phyloP scores from a whole-genome alignment of 2,797 vertebrate genomes.

The Gymnoscopelus microlampas region DNA sequence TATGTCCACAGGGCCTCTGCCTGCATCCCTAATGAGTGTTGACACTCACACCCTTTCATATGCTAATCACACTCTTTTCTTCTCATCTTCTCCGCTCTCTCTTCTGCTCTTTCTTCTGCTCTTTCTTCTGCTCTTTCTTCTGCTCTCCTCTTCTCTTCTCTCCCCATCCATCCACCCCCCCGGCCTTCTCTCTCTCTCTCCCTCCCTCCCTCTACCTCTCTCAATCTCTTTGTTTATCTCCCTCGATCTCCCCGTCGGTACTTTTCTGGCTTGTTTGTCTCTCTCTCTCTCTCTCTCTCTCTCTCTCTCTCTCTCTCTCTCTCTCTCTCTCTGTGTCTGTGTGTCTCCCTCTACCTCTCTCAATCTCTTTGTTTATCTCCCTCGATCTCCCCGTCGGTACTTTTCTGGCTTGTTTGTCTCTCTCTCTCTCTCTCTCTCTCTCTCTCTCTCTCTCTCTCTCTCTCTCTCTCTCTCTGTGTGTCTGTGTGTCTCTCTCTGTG shows the following conservation, averaged over 20 bases:
- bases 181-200: background rate
- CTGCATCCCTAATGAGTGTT: no score
- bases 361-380: conserved; percentile 11
- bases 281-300: background rate
- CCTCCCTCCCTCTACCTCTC: conserved; percentile 3
- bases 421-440: background rate
- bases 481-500: conserved; percentile 9
- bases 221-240: conserved; percentile 12
- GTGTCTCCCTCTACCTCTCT: conserved; percentile 17
- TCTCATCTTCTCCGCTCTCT: no score
- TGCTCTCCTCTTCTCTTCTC: no score
- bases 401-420: background rate
- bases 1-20: no score
- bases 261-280: background rate
- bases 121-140: no score
- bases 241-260: no score
- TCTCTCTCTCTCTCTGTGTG: conserved; percentile 25
- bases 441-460: conserved; percentile 15
- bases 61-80: no score
- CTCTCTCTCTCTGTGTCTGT: conserved; percentile 10
- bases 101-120: no score
- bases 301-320: background rate
- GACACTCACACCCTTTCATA: no score
- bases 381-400: no score
- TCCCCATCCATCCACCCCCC: no score